phyloP scores from a whole-genome alignment of 2,113 vertebrate species.

The Gorsachius goisagi region DNA sequence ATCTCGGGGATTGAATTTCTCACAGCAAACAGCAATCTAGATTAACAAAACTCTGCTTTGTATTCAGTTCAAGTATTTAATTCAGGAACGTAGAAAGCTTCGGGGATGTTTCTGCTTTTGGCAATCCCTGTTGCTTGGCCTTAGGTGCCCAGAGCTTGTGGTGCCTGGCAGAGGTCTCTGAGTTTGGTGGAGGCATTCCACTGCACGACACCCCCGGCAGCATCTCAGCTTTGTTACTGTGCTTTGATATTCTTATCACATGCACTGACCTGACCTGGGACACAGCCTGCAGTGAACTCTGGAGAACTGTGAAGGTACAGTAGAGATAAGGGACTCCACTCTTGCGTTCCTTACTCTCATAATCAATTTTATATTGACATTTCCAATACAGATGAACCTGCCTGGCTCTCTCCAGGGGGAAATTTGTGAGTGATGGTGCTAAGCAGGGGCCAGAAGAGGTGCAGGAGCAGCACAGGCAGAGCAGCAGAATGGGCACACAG shows the following conservation, averaged over 20 bases:
- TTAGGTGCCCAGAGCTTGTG: not conserved
- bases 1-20: not conserved
- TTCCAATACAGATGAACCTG: not conserved
- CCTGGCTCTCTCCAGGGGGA: not conserved
- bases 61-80: not conserved
- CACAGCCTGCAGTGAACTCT: not conserved
- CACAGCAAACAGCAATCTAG: not conserved
- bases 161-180: not conserved
- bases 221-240: not conserved
- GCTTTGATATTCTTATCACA: not conserved
- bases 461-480: not conserved
- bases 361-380: not conserved
- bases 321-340: not conserved
- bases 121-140: not conserved
- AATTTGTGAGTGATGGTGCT: fast-evolving
- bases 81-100: not conserved
- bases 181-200: not conserved
- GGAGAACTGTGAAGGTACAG: not conserved
- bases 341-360: not conserved
- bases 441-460: not conserved
- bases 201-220: not conserved
- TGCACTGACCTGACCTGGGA: not conserved
- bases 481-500: fast-evolving
- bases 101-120: not conserved
- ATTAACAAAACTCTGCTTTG: not conserved